These are phyloP conservation scores for Acanthosoma haemorrhoidale DNA, from an alignment of 2,888 invertebrate genomes.

Conservation along the genomic window DNA sequence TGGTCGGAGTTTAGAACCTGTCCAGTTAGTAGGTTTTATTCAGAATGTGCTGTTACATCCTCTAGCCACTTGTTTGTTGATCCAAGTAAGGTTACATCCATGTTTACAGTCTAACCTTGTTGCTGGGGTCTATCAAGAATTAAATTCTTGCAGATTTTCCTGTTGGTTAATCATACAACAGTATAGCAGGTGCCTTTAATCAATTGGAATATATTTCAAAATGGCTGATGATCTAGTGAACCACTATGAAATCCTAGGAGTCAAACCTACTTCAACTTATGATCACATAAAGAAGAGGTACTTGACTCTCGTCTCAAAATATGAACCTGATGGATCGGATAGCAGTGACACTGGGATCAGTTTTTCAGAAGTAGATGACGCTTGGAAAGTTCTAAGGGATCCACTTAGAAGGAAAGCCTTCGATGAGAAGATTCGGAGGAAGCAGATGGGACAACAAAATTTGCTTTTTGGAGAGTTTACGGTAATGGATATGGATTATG, in stretches of 20 bases:
- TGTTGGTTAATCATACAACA: no score
- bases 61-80: no score
- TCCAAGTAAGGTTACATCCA: no score
- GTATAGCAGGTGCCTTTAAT: no score
- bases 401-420: slow-evolving; percentile 22
- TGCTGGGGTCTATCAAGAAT: no score
- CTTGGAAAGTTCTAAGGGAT: slow-evolving; percentile 33
- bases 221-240: no score
- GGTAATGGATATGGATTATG: slow-evolving; percentile 28
- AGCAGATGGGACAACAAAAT: slow-evolving; percentile 22
- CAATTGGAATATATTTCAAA: no score
- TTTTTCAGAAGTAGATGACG: slow-evolving; percentile 31
- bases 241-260: slow-evolving; percentile 29
- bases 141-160: no score
- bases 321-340: slow-evolving; percentile 30
- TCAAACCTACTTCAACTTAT: not conserved
- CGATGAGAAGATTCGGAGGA: slow-evolving; percentile 22
- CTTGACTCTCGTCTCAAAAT: slow-evolving; percentile 7
- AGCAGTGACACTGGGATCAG: not conserved
- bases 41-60: no score
- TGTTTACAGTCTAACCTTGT: no score
- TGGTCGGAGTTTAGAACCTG: no score
- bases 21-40: no score
- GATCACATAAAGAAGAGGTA: slow-evolving; percentile 31
- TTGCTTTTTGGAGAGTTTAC: slow-evolving; percentile 28